Conservation (phyloP, 2,888 invertebrate genomes). For the Anthoptus insignis region DNA sequence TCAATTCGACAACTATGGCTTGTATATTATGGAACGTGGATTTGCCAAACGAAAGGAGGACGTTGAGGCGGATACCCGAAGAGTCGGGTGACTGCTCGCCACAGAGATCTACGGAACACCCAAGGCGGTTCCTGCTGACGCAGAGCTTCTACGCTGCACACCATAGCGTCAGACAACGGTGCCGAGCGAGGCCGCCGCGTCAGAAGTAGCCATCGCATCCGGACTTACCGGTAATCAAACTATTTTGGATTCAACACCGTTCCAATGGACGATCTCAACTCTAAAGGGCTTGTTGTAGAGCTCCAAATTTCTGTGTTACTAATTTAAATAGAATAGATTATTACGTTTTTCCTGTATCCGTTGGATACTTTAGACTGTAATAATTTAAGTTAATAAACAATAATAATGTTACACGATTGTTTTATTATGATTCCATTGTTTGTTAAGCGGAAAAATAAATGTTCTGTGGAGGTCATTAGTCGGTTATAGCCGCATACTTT, state of each 20-base stretch:
- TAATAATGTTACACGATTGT: conserved; percentile 57
- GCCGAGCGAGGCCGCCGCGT: conserved; percentile 50
- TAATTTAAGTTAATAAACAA: conserved; percentile 76
- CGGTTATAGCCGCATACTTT: conserved; percentile 49
- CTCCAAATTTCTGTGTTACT: conserved; percentile 82
- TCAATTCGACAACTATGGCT: conserved; percentile 68
- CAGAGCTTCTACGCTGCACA: conserved; percentile 73
- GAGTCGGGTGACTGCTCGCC: conserved; percentile 70
- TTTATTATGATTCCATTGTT: conserved; percentile 49
- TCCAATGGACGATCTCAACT: conserved; percentile 79
- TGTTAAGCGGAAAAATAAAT: conserved; percentile 49
- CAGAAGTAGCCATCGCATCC: conserved; percentile 45
- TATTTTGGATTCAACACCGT: conserved; percentile 73
- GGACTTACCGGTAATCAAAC: conserved; percentile 52
- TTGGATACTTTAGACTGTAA: conserved; percentile 74
- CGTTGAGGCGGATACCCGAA: conserved; percentile 78
- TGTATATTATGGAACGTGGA: conserved; percentile 75
- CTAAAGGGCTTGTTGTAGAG: conserved; percentile 81
- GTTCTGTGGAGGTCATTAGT: conserved; percentile 49
- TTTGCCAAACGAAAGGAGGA: conserved; percentile 78
- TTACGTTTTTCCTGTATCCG: conserved; percentile 71
- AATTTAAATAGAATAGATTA: conserved; percentile 77
- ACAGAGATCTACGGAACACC: conserved; percentile 82
- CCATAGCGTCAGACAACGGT: conserved; percentile 57
- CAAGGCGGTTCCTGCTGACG: conserved; percentile 73